Percentiles rank a stretch among this genome's conserved stretches.
These are phyloP conservation scores for Neodiprion fabricii DNA, from an alignment of 1,140 invertebrate species.

Conservation along the genomic window DNA sequence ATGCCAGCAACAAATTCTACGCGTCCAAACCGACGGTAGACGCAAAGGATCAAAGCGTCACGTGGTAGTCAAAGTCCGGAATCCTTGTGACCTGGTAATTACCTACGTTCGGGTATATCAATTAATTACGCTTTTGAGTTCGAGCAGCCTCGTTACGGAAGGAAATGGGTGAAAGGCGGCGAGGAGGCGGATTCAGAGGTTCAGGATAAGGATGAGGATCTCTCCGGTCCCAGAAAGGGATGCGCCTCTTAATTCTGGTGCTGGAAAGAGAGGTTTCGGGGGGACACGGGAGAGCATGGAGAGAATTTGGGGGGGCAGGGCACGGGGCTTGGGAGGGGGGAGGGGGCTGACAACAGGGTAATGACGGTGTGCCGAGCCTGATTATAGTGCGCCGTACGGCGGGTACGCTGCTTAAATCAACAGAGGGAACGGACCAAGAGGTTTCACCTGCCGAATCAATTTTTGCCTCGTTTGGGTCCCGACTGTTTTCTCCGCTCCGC, in stretches of 20 bases:
- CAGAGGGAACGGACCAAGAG: constrained; percentile 45
- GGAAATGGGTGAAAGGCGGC: background rate
- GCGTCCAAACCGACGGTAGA: background rate
- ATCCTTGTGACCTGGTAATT: background rate
- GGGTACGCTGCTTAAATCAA: constrained; percentile 48
- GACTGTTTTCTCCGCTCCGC: background rate
- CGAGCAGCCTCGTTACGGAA: background rate
- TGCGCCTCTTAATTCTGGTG: background rate
- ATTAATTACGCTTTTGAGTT: background rate
- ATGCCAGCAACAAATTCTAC: background rate
- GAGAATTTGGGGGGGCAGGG: background rate
- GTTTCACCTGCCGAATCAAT: constrained; percentile 44
- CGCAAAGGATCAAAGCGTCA: background rate
- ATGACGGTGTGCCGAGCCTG: constrained; percentile 44
- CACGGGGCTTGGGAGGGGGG: constrained; percentile 2
- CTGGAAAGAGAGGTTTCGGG: background rate
- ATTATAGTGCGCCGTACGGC: constrained; percentile 43
- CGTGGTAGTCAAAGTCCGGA: background rate
- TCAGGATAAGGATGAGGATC: background rate
- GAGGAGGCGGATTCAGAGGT: too few species aligned
- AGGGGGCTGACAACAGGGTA: constrained; percentile 43
- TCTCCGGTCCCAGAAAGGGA: background rate
- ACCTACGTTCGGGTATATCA: background rate
- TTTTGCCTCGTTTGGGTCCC: constrained; percentile 15
- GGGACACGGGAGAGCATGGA: background rate